Evolutionary conservation across 2,113 vertebrate species (phyloP).

Genomic region (Ictidomys tridecemlineatus): DNA sequence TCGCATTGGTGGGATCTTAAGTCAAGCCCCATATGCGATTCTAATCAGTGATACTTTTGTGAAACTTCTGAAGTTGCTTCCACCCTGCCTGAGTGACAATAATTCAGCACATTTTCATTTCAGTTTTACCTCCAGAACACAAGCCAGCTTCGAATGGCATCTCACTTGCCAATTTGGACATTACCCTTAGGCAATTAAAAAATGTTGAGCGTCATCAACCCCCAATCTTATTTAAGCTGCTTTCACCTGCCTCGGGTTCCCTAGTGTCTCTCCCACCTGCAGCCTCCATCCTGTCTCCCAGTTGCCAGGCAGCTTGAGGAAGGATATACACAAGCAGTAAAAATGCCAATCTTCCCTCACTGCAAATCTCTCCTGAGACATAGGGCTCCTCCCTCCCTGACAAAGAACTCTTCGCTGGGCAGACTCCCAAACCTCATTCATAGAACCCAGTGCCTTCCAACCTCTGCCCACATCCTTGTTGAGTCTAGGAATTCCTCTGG

Average conservation of each 20-base stretch:
- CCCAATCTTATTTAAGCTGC: not conserved
- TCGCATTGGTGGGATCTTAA: not conserved
- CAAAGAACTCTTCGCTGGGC: not conserved
- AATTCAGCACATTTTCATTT: conserved; percentile 24
- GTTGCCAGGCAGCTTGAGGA: not conserved
- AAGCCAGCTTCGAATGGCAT: not conserved
- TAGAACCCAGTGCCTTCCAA: not conserved
- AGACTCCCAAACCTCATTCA: not conserved
- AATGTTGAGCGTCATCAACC: not conserved
- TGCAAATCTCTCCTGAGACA: not conserved
- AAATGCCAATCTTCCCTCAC: not conserved
- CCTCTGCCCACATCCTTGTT: too few relatives aligned
- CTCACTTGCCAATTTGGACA: not conserved
- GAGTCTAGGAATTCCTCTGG: not conserved
- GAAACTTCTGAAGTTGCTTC: not conserved
- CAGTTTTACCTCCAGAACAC: not conserved
- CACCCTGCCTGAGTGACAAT: not conserved
- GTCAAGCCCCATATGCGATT: not conserved
- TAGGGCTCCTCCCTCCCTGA: not conserved
- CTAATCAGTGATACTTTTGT: not conserved
- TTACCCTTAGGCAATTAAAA: not conserved
- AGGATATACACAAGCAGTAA: not conserved
- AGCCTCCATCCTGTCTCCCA: not conserved
- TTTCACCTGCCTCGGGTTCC: not conserved
- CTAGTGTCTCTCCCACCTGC: not conserved